Evolutionary conservation across 1,140 invertebrate genomes (phyloP).

Genomic region (Drosophila sp.): DNA sequence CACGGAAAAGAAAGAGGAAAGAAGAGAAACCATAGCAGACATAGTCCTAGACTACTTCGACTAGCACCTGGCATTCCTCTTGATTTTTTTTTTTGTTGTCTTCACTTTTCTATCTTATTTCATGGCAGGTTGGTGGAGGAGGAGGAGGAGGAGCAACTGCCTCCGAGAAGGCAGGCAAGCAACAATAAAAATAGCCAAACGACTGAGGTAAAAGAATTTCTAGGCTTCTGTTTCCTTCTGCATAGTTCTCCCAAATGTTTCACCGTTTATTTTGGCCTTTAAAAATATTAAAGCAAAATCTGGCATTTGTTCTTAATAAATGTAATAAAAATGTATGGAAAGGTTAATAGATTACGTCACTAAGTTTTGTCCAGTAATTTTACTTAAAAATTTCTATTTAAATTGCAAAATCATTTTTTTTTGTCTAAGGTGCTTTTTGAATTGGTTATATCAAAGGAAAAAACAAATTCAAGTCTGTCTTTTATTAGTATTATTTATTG

Average conservation of each 20-base stretch:
- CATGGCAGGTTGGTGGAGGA: slow-evolving; percentile 26
- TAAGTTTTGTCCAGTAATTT: too few relatives aligned
- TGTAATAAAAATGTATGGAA: not conserved
- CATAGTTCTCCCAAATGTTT: slow-evolving; percentile 32
- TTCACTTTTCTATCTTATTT: slow-evolving; percentile 49
- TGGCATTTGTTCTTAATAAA: not conserved
- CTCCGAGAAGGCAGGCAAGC: not conserved
- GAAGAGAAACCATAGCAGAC: slow-evolving; percentile 13
- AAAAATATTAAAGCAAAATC: slow-evolving; percentile 13
- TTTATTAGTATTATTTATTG: too few relatives aligned
- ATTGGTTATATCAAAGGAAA: too few relatives aligned
- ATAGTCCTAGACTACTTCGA: slow-evolving; percentile 15
- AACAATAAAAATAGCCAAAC: slow-evolving; percentile 52
- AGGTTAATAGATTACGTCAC: not conserved
- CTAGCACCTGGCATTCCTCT: slow-evolving; percentile 39
- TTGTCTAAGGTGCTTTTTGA: too few relatives aligned
- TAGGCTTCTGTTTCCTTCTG: slow-evolving; percentile 37
- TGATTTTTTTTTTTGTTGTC: slow-evolving; percentile 10
- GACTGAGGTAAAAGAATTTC: slow-evolving; percentile 43
- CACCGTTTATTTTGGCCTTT: slow-evolving; percentile 40
- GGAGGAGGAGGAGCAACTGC: too few relatives aligned
- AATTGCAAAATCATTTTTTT: too few relatives aligned
- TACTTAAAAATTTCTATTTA: too few relatives aligned
- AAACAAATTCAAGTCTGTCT: too few relatives aligned
- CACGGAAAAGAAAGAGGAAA: not conserved